Evolutionary conservation across 2,888 invertebrate species (phyloP).

Genomic region (Mythimna albipuncta): DNA sequence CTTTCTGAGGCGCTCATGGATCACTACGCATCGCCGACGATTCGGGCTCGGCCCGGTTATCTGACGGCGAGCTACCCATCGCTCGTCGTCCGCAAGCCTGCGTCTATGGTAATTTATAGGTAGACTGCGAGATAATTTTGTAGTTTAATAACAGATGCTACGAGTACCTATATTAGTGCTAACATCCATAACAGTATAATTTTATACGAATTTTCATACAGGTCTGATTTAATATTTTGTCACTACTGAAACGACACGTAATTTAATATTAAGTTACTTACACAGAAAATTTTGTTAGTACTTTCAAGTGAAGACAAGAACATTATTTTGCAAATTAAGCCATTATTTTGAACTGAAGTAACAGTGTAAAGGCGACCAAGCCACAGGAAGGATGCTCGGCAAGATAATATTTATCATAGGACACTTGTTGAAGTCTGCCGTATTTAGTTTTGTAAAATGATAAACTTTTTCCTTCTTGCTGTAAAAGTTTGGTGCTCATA

Average conservation of each 20-base stretch:
- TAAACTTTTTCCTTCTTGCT: not conserved
- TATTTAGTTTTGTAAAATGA: slow-evolving; percentile 2
- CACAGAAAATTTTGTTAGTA: not conserved
- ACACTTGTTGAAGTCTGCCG: slow-evolving; percentile 42
- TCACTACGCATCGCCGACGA: too few species aligned
- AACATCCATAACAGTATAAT: not conserved
- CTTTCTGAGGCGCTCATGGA: too few species aligned
- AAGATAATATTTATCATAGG: slow-evolving; percentile 41
- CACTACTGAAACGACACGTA: too few species aligned
- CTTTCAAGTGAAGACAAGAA: not conserved
- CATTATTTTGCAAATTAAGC: slow-evolving; percentile 1
- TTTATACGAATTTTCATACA: not conserved
- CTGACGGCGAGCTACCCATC: too few species aligned
- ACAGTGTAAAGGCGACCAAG: slow-evolving; percentile 4
- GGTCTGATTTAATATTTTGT: not conserved
- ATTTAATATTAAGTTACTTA: not conserved
- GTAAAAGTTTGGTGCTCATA: not conserved
- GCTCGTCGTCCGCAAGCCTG: too few species aligned
- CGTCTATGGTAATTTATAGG: not conserved
- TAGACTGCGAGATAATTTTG: not conserved
- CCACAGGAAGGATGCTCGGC: slow-evolving; percentile 29
- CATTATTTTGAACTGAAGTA: slow-evolving; percentile 21
- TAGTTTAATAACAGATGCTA: not conserved
- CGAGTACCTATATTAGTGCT: not conserved
- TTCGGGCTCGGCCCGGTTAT: too few species aligned